Conservation (phyloP, 2,888 invertebrate species). For the Diaprepes abbreviatus region DNA sequence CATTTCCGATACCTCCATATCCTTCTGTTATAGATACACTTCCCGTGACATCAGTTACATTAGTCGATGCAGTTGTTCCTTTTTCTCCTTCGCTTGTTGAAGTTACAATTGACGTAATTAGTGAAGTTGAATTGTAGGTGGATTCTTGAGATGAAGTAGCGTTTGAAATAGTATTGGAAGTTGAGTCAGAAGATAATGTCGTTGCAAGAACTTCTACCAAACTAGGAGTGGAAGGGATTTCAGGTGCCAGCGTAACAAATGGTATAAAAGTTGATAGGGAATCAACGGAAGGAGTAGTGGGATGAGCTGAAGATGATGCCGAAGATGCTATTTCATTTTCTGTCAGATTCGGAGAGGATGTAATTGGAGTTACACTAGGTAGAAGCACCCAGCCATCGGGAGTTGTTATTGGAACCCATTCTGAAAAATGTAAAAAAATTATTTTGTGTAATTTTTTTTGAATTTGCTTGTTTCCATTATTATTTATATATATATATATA, state of each 20-base stretch:
- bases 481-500: no score
- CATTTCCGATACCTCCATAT: slow-evolving; percentile 2
- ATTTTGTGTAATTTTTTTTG: slow-evolving; percentile 21
- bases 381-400: slow-evolving; percentile 78
- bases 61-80: slow-evolving; percentile 21
- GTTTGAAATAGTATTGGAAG: background rate
- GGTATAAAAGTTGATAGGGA: slow-evolving; percentile 18
- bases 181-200: background rate
- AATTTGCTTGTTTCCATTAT: background rate
- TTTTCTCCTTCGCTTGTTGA: slow-evolving; percentile 28
- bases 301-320: background rate
- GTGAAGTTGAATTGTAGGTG: background rate
- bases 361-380: slow-evolving; percentile 61
- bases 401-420: slow-evolving; percentile 70
- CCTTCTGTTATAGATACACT: background rate
- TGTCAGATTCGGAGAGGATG: slow-evolving; percentile 9
- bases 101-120: slow-evolving; percentile 26
- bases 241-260: slow-evolving; percentile 34
- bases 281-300: slow-evolving; percentile 3
- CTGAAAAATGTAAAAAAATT: slow-evolving; percentile 29
- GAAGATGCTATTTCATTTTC: slow-evolving; percentile 16
- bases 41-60: slow-evolving; percentile 9
- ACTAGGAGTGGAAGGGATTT: slow-evolving; percentile 24
- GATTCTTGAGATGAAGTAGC: slow-evolving; percentile 15
- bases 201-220: background rate